Evolutionary conservation across 2,888 invertebrate species (phyloP).

Genomic region (Blera fallax): DNA sequence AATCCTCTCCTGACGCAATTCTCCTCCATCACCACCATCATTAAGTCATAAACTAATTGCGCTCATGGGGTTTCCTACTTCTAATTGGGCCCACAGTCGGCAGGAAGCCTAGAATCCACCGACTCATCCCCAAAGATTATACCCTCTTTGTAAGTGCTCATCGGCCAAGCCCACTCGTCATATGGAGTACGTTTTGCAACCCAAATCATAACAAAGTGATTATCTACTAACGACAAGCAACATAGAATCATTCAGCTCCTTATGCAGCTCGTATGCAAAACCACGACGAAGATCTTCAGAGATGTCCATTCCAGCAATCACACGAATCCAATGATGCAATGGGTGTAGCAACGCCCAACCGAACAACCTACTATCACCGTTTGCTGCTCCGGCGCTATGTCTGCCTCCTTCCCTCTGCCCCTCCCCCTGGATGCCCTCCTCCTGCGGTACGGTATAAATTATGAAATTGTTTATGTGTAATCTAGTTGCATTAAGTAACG

Average conservation of each 20-base stretch:
- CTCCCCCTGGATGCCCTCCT: neutral
- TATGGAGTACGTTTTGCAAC: neutral
- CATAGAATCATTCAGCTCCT: neutral
- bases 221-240: slow-evolving; percentile 40
- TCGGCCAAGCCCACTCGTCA: neutral
- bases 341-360: slow-evolving; percentile 24
- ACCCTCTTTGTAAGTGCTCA: slow-evolving; percentile 11
- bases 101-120: neutral
- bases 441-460: slow-evolving; percentile 13
- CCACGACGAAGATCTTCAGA: neutral
- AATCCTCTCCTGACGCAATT: neutral
- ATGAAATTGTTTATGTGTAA: slow-evolving; percentile 62
- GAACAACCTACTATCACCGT: slow-evolving; percentile 12
- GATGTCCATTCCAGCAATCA: slow-evolving; percentile 47
- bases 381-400: neutral
- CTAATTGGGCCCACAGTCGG: slow-evolving; percentile 22
- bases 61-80: slow-evolving; percentile 13
- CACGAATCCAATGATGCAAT: slow-evolving; percentile 38
- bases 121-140: slow-evolving; percentile 6
- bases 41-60: slow-evolving; percentile 17
- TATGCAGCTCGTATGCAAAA: slow-evolving; percentile 18
- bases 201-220: slow-evolving; percentile 56
- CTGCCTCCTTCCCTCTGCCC: neutral
- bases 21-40: neutral
- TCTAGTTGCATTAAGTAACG: slow-evolving; percentile 64